Percentiles rank a stretch among this genome's conserved stretches.
Evolutionary conservation across 2,888 invertebrate species (phyloP).

Genomic region (Pseudoips prasinana): DNA sequence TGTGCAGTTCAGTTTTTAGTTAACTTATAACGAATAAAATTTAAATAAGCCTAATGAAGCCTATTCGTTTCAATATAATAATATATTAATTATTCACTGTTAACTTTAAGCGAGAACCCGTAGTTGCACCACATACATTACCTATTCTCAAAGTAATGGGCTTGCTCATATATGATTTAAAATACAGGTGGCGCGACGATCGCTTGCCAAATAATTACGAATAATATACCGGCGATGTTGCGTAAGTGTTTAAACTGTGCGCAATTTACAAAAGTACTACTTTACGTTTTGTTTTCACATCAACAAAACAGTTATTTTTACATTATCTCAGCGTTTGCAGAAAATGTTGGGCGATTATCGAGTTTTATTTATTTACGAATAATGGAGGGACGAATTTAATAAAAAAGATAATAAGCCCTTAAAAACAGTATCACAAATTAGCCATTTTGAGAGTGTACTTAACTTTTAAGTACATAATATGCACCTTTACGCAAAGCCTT

Average conservation of each 20-base stretch:
- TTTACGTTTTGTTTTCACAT: slow-evolving; percentile 13
- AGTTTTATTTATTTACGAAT: slow-evolving; percentile 1
- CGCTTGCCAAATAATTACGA: slow-evolving; percentile 39
- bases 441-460: slow-evolving; percentile 3
- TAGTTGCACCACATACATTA: slow-evolving; percentile 35
- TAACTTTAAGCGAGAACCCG: slow-evolving; percentile 16
- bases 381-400: no score
- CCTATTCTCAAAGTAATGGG: slow-evolving; percentile 31
- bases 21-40: no score
- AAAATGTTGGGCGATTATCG: slow-evolving; percentile 6
- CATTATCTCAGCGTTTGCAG: slow-evolving; percentile 15
- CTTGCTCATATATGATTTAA: slow-evolving; percentile 41
- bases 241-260: slow-evolving; percentile 29
- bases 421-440: slow-evolving; percentile 3
- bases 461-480: no score
- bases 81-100: background rate
- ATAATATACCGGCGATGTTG: slow-evolving; percentile 29
- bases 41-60: no score
- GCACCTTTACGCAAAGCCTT: no score
- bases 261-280: slow-evolving; percentile 18
- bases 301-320: slow-evolving; percentile 22
- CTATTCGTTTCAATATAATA: no score
- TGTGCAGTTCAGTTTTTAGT: no score
- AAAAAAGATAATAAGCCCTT: background rate
- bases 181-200: slow-evolving; percentile 43